phyloP scores from a whole-genome alignment of 2,113 vertebrate species.

The Nothoprocta pentlandii region DNA sequence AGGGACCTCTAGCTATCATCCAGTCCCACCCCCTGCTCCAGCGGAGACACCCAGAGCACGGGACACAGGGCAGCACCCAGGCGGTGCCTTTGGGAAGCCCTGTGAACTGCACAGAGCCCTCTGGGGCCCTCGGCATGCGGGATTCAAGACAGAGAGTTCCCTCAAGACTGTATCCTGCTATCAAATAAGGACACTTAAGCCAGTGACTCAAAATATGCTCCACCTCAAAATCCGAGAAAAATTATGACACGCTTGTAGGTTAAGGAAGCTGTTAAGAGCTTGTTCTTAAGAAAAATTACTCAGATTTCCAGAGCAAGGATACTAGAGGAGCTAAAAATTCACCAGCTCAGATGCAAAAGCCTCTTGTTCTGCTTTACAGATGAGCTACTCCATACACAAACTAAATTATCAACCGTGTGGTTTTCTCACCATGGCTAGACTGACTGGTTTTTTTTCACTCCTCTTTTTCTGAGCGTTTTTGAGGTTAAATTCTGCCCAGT shows the following conservation, averaged over 20 bases:
- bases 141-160: not conserved
- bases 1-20: no score
- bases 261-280: not conserved
- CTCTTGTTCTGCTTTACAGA: not conserved
- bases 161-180: not conserved
- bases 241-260: not conserved
- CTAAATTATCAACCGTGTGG: not conserved
- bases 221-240: not conserved
- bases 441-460: not conserved
- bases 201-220: not conserved
- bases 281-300: not conserved
- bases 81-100: not conserved
- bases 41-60: no score
- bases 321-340: not conserved
- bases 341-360: not conserved
- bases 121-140: fast-evolving
- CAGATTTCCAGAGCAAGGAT: not conserved
- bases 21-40: no score
- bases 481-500: not conserved
- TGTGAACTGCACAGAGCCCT: not conserved
- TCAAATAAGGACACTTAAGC: not conserved
- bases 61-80: no score
- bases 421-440: not conserved
- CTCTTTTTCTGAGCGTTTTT: not conserved
- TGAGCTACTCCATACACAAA: not conserved